A percentile compares a stretch with the other conserved stretches of the same genome.
Conservation (phyloP, 2,797 vertebrate genomes). For the Spinus pinus region DNA sequence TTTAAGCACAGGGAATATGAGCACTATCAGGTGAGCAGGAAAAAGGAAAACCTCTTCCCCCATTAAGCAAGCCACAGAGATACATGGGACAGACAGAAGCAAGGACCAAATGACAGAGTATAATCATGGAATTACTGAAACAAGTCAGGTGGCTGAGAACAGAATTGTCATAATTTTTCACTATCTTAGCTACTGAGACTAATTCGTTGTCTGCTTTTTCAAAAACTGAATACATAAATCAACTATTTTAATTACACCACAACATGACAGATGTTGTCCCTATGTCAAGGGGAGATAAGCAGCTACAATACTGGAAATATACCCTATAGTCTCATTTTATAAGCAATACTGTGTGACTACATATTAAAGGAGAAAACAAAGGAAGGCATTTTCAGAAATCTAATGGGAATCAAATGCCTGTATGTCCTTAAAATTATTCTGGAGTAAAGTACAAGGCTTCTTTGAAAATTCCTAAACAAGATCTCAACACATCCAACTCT, state of each 20-base stretch:
- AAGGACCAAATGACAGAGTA: background rate
- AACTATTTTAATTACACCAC: background rate
- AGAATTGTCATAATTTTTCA: background rate
- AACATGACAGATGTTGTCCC: background rate
- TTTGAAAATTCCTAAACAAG: background rate
- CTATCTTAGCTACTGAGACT: background rate
- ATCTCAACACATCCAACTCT: background rate
- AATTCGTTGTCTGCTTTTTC: background rate
- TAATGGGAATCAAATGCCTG: background rate
- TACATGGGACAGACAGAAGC: background rate
- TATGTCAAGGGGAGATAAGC: background rate
- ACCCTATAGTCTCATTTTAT: background rate
- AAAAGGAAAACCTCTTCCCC: background rate
- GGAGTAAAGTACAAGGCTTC: background rate
- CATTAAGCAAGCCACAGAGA: background rate
- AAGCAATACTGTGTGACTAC: background rate
- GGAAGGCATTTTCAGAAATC: background rate
- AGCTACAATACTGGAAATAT: background rate
- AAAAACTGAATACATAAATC: background rate
- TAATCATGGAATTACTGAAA: background rate
- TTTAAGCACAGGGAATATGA: background rate
- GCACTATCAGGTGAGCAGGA: background rate
- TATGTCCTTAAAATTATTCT: background rate
- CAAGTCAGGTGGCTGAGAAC: background rate
- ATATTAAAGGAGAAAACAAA: background rate